Evolutionary conservation across 1,140 invertebrate genomes (phyloP).

Genomic region (fruit fly (Drosophila melanogaster)): Release_6_plus_ISO1_MT NT_037436.4:4804001-4804500

Average conservation of each 20-base stretch:
- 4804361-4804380: constrained; percentile 87
- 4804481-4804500: constrained; percentile 91
- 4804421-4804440: constrained; percentile 90
- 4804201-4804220: constrained; percentile 87
- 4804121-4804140: constrained; percentile 29
- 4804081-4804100: constrained; percentile 86
- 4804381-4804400: constrained; percentile 88
- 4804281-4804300: constrained; percentile 86
- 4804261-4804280: constrained; percentile 88
- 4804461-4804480: constrained; percentile 88
- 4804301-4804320: constrained; percentile 85
- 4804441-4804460: constrained; percentile 88
- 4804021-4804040: constrained; percentile 86
- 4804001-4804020: constrained; percentile 86
- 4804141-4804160: neutral
- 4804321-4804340: constrained; percentile 87
- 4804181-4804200: constrained; percentile 85
- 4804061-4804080: constrained; percentile 87
- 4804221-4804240: constrained; percentile 86
- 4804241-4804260: constrained; percentile 86
- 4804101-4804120: constrained; percentile 86
- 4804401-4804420: constrained; percentile 89
- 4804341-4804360: constrained; percentile 90
- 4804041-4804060: constrained; percentile 87
- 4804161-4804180: neutral